Percentiles rank a stretch among this genome's conserved stretches.
phyloP scores from a whole-genome alignment of 35 echinoderm and acorn worm species.

The Diadema setosum region DNA sequence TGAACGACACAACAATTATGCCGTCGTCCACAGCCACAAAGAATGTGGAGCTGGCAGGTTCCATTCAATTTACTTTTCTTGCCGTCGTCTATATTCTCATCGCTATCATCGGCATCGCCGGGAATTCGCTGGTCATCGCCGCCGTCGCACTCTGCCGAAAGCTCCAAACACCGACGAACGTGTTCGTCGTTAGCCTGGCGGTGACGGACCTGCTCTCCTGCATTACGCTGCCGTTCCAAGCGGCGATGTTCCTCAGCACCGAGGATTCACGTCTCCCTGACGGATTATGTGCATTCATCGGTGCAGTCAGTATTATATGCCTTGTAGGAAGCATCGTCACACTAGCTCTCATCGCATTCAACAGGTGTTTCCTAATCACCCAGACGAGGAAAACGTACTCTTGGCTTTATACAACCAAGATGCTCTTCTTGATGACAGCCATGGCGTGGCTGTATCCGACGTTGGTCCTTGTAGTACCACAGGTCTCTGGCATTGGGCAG shows the following conservation, averaged over 20 bases:
- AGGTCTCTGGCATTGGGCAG: constrained; percentile 25
- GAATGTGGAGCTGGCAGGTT: background rate
- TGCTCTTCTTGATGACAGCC: constrained; percentile 27
- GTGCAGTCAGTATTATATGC: background rate
- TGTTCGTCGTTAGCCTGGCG: constrained; percentile 36
- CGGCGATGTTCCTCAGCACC: background rate
- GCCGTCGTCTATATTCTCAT: background rate
- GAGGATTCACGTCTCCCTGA: background rate
- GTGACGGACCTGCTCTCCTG: constrained; percentile 18
- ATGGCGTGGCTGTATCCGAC: constrained; percentile 55
- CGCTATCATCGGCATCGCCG: background rate
- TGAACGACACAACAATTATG: too few relatives aligned
- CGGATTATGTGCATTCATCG: background rate
- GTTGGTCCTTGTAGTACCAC: constrained; percentile 26
- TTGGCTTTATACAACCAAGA: constrained; percentile 44
- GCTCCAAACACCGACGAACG: constrained; percentile 55
- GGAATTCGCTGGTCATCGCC: constrained; percentile 30
- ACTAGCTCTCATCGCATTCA: constrained; percentile 24
- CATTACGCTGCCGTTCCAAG: background rate
- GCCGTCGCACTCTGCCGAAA: constrained; percentile 25
- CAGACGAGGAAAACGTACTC: constrained; percentile 29
- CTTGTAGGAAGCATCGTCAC: background rate
- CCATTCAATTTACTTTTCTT: background rate
- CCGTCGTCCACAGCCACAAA: too few relatives aligned
- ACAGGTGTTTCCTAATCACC: constrained; percentile 57